Evolutionary conservation across 1,140 invertebrate species (phyloP).

Genomic region (Pinna nobilis): DNA sequence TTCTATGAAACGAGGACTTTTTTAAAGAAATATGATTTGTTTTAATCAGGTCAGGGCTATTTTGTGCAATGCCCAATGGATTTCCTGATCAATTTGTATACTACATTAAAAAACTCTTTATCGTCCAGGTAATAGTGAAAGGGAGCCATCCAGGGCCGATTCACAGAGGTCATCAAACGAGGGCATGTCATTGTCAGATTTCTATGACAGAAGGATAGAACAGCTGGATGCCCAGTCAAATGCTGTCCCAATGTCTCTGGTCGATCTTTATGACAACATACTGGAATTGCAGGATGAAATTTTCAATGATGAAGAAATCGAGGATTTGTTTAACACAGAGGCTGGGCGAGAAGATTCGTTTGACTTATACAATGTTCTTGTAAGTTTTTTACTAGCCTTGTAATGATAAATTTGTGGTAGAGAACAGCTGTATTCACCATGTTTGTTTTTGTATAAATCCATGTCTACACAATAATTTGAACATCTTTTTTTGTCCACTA

Average conservation of each 20-base stretch:
- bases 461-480: not conserved
- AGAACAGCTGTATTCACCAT: no score
- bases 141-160: conserved; percentile 15
- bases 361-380: conserved; percentile 46
- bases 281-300: conserved; percentile 61
- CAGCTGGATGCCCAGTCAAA: not conserved
- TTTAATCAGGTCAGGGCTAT: no score
- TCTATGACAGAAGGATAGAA: not conserved
- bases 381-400: no score
- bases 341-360: conserved; percentile 48
- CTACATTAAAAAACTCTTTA: no score
- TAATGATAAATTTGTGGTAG: no score
- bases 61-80: no score
- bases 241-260: conserved; percentile 46
- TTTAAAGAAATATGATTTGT: no score
- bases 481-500: not conserved
- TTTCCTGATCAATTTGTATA: no score
- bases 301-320: conserved; percentile 58
- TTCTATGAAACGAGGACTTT: no score
- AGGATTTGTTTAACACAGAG: conserved; percentile 60
- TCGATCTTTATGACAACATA: conserved; percentile 63
- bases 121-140: no score
- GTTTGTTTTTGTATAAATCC: no score
- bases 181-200: conserved; percentile 18
- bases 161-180: conserved; percentile 22